Percentiles rank a stretch among this genome's conserved stretches.
Conservation (phyloP, 1,140 invertebrate genomes). For the Heterodera carotae region DNA sequence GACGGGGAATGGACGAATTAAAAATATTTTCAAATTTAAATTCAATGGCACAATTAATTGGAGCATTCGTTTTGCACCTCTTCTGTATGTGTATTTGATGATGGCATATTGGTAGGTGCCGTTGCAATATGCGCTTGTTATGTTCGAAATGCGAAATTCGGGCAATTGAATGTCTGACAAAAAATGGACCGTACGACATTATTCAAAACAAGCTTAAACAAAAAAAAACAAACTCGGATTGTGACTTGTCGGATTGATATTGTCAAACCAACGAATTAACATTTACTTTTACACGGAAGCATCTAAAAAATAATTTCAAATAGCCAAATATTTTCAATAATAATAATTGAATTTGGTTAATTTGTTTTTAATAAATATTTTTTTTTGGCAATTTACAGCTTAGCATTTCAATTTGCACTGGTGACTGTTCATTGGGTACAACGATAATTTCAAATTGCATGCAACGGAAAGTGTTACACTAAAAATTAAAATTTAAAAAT, state of each 20-base stretch:
- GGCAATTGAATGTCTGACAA: slow-evolving; percentile 55
- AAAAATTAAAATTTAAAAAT: slow-evolving; percentile 25
- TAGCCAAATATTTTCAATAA: too few species aligned
- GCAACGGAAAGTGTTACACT: slow-evolving; percentile 58
- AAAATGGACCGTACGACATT: too few species aligned
- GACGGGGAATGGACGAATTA: too few species aligned
- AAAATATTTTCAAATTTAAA: too few species aligned
- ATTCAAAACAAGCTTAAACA: too few species aligned
- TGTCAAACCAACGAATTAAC: slow-evolving; percentile 59
- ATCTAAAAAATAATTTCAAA: slow-evolving; percentile 43
- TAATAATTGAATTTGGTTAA: too few species aligned
- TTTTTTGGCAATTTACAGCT: slow-evolving; percentile 36
- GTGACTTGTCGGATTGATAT: slow-evolving; percentile 47
- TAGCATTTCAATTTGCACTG: slow-evolving; percentile 52
- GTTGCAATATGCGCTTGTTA: slow-evolving; percentile 56
- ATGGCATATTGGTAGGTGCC: slow-evolving; percentile 62
- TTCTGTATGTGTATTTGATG: slow-evolving; percentile 54
- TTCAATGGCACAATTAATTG: slow-evolving; percentile 11
- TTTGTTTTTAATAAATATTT: neutral
- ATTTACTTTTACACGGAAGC: slow-evolving; percentile 59
- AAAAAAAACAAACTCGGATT: slow-evolving; percentile 47
- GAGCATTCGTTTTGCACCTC: slow-evolving; percentile 47
- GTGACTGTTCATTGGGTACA: slow-evolving; percentile 63
- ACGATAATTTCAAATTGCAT: slow-evolving; percentile 52
- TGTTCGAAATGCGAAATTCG: slow-evolving; percentile 55